phyloP scores from a whole-genome alignment of 2,797 vertebrate species.

The Eleutherodactylus coqui region DNA sequence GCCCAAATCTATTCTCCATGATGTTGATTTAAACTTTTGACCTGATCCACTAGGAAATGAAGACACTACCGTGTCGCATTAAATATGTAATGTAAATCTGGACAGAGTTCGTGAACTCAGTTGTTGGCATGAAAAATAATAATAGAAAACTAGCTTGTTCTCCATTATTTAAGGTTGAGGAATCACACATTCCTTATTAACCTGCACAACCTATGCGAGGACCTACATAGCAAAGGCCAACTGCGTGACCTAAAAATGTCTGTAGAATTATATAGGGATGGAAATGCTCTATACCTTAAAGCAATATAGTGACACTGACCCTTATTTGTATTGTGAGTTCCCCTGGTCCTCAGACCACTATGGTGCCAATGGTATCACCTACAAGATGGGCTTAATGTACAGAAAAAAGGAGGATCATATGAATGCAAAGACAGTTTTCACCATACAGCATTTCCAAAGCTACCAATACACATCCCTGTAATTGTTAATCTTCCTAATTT shows the following conservation, averaged over 20 bases:
- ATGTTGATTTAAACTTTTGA: constrained; percentile 61
- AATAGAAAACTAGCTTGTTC: constrained; percentile 39
- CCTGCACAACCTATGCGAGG: not conserved
- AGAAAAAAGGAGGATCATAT: not conserved
- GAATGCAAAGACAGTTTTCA: not conserved
- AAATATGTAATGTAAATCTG: constrained; percentile 63
- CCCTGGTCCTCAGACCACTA: not conserved
- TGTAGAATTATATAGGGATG: not conserved
- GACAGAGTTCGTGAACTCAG: constrained; percentile 49
- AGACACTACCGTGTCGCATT: constrained; percentile 54
- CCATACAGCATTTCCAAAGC: not conserved
- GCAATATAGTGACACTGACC: not conserved
- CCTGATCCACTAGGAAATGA: constrained; percentile 60
- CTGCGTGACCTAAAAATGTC: not conserved
- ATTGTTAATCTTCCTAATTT: not conserved
- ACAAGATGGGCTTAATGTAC: not conserved
- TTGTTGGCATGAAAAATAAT: constrained; percentile 39
- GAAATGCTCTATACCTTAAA: not conserved
- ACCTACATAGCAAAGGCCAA: not conserved
- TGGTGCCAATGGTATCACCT: not conserved
- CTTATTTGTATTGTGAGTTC: not conserved
- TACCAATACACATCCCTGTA: not conserved
- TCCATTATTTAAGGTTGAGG: constrained; percentile 15
- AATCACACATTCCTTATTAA: constrained; percentile 1
- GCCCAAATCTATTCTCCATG: constrained; percentile 45